A percentile compares a stretch with the other conserved stretches of the same genome.
These are phyloP conservation scores for Harlomillsia oculata DNA, from an alignment of 1,140 invertebrate species.

Conservation along the genomic window DNA sequence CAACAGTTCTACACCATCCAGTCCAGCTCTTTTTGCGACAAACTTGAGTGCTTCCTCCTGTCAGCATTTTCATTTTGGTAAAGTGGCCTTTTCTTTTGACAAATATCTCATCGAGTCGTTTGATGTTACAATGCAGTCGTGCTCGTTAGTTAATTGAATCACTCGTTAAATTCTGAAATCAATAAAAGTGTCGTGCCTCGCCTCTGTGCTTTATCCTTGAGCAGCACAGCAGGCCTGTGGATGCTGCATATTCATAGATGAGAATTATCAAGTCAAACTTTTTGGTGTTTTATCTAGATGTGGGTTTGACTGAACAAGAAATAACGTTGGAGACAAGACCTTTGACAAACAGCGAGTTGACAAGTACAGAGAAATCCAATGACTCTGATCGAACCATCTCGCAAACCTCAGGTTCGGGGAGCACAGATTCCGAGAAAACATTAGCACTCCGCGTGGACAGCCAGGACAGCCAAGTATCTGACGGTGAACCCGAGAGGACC, in stretches of 20 bases:
- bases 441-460: conserved; percentile 68
- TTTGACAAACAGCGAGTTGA: conserved; percentile 44
- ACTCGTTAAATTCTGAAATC: too few species aligned
- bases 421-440: conserved; percentile 73
- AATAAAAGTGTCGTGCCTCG: too few species aligned
- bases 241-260: too few species aligned
- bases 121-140: too few species aligned
- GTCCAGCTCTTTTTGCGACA: conserved; percentile 66
- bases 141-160: conserved; percentile 18
- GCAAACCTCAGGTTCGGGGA: conserved; percentile 54
- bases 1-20: conserved; percentile 90
- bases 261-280: too few species aligned
- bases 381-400: conserved; percentile 79
- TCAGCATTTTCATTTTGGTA: too few species aligned
- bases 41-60: conserved; percentile 36
- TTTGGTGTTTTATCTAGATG: too few species aligned
- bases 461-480: conserved; percentile 72
- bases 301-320: conserved; percentile 38
- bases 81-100: too few species aligned
- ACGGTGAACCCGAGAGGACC: conserved; percentile 47
- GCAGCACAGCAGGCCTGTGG: too few species aligned
- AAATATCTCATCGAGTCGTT: too few species aligned
- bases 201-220: too few species aligned
- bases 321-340: conserved; percentile 46
- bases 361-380: conserved; percentile 61